phyloP scores from a whole-genome alignment of 1,140 invertebrate species.

The Drosophila orosa region DNA sequence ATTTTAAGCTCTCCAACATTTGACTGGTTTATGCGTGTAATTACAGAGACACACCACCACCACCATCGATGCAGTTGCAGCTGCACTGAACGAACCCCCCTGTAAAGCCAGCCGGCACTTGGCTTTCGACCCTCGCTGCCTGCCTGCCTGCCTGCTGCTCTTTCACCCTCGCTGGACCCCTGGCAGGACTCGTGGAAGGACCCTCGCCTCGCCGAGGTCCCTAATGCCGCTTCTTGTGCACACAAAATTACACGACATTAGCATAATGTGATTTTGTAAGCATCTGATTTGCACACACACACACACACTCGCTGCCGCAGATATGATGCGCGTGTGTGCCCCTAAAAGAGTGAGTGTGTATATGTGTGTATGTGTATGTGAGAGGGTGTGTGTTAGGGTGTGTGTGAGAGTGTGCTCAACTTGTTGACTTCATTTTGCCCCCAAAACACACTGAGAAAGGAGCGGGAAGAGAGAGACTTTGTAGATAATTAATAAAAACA shows the following conservation, averaged over 20 bases:
- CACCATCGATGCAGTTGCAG: not conserved
- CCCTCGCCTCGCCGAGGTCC: slow-evolving; percentile 4
- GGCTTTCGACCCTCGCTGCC: slow-evolving; percentile 24
- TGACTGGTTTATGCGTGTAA: slow-evolving; percentile 69
- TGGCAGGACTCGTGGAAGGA: not conserved
- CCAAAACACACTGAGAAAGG: slow-evolving; percentile 15
- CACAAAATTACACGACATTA: slow-evolving; percentile 71
- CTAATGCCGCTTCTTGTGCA: slow-evolving; percentile 51
- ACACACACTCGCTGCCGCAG: not conserved
- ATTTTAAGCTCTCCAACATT: slow-evolving; percentile 58
- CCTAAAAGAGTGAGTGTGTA: slow-evolving; percentile 6
- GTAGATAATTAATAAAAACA: too few species aligned
- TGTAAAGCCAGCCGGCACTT: slow-evolving; percentile 15
- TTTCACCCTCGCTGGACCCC: not conserved
- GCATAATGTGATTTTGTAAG: slow-evolving; percentile 75
- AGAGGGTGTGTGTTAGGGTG: not conserved
- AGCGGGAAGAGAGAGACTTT: not conserved
- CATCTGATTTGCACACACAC: slow-evolving; percentile 66
- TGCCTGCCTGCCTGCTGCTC: too few species aligned
- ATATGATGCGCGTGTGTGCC: slow-evolving; percentile 28
- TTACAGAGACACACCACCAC: slow-evolving; percentile 42
- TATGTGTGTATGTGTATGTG: slow-evolving; percentile 8
- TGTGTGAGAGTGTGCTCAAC: slow-evolving; percentile 35
- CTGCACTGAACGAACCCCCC: not conserved
- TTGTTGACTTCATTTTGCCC: slow-evolving; percentile 47